Base-by-base conservation (phyloP, 2,113 vertebrate genomes). In the Cavia aperea region DNA sequence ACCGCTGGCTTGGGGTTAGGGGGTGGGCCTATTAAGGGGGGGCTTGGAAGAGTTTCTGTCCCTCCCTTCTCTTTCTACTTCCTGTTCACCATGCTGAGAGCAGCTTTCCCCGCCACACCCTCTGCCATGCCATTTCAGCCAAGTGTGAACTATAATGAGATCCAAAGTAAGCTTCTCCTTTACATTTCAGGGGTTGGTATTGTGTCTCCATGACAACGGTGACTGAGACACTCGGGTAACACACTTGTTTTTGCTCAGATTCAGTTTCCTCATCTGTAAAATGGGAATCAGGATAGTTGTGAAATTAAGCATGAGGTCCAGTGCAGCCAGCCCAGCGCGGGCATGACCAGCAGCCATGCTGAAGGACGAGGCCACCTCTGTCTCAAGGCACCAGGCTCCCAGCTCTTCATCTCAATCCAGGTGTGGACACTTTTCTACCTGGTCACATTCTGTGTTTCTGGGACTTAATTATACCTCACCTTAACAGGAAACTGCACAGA, bases 241-340 rank as follows among this genome's bases (percentile, higher is more conserved):
- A 39, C 18, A 0, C 21, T 82, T 72, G 58, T 65, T 77, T 82
- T 75, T 51, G 15, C 68, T 49, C 60, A 89, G 21, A 31, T 62
- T 93, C 88, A 49, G 39, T 88, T 75, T 94, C 79, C 79, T 95
- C 11, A 26, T 82, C 92, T 92, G 63, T 86, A 36, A 66, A 68
- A 70, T 46, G 75, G 79, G 60, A 5, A 46, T 49, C 10, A 66
- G 54, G 49, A 75, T 5, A 21, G 39, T 24, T 23, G 33, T 93
- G 72, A 88, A 33, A 72, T 62, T 36, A 54, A 72, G 39, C 8
- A 2, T 51, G 49, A 23, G 21, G 29, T 11, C 1, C 46, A 49
- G 26, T 4, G 13, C 7, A 1, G 39, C 39, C 39, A 39, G 39
- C 39, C 1, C 46, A 49, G 26, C 3, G 13, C 7, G 0, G 31